Evolutionary conservation across 2,797 vertebrate species (phyloP).

Genomic region (Spizella passerina): DNA sequence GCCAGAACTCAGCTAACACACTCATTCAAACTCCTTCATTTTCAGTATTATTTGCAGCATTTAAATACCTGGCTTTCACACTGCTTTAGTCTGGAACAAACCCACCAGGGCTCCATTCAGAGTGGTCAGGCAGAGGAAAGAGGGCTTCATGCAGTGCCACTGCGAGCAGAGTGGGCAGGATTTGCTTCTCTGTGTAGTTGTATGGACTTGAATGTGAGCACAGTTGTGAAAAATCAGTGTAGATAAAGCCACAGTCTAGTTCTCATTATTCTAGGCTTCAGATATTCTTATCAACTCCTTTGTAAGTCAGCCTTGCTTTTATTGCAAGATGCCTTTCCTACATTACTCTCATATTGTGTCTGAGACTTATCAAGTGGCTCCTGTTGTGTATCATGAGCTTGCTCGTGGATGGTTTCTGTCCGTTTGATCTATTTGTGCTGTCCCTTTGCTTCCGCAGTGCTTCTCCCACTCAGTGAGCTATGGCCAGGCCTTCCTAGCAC

Average conservation of each 20-base stretch:
- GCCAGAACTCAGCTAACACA: background rate
- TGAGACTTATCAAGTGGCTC: background rate
- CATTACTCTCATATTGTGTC: background rate
- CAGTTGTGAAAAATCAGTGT: background rate
- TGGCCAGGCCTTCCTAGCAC: background rate
- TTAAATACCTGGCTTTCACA: background rate
- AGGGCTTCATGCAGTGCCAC: background rate
- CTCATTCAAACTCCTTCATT: background rate
- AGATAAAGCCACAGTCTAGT: background rate
- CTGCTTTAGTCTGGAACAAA: background rate
- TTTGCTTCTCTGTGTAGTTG: background rate
- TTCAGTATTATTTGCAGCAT: background rate
- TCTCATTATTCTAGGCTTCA: background rate
- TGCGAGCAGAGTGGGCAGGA: background rate
- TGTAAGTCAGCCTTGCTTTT: background rate
- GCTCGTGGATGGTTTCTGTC: background rate
- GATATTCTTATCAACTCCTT: background rate
- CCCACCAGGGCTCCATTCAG: background rate
- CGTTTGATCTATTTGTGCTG: background rate
- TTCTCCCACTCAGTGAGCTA: background rate
- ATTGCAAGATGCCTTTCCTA: background rate
- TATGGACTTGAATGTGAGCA: background rate
- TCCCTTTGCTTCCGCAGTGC: background rate
- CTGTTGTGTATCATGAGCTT: background rate
- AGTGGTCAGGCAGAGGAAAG: background rate